Evolutionary conservation across 2,113 vertebrate species (phyloP), one percentile per base, ranked within the genome.

Genomic region (Prochilodus magdalenae): DNA sequence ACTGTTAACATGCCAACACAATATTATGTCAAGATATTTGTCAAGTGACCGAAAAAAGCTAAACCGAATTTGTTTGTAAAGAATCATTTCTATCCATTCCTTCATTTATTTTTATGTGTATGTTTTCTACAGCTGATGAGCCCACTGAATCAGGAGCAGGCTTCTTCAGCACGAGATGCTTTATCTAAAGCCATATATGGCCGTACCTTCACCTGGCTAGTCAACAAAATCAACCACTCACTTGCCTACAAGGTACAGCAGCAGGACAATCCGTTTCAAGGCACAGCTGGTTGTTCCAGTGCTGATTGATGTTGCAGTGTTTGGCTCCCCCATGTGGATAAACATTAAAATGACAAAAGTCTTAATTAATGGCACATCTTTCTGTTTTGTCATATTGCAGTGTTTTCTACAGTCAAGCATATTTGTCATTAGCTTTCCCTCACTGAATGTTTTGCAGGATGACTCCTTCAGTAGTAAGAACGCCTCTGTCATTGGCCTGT

Each of bases 181-280:
- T 90, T 99, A 0, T 95, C 98, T 12, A 99, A 99, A 85, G 98
- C 98, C 0, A 88, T 99, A 10, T 99, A 99, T 0, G 97, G 97
- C 30, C 96, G 98, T 71, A 98, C 98, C 20, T 99, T 99, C 89
- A 95, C 96, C 84, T 99, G 98, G 98, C 94, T 99, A 70, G 98
- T 99, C 15, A 96, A 91, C 87, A 98, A 99, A 91, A 98, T 99
- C 89, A 99, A 99, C 81, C 87, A 91, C 53, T 99, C 98, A 0
- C 93, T 99, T 86, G 91, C 95, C 13, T 96, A 96, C 89, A 95
- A 90, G 96, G 97, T 98, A 92, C 44, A 60, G 13, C 15, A 47
- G 10, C 30, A 8, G 11, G 22, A 30, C 14, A 0, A 8, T 65
- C 49, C 57, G 57, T 18, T 69, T 57, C 24, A 76, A 57, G 70